These are phyloP conservation scores for Eledona agricola DNA, from an alignment of 2,888 invertebrate species.

Conservation along the genomic window DNA sequence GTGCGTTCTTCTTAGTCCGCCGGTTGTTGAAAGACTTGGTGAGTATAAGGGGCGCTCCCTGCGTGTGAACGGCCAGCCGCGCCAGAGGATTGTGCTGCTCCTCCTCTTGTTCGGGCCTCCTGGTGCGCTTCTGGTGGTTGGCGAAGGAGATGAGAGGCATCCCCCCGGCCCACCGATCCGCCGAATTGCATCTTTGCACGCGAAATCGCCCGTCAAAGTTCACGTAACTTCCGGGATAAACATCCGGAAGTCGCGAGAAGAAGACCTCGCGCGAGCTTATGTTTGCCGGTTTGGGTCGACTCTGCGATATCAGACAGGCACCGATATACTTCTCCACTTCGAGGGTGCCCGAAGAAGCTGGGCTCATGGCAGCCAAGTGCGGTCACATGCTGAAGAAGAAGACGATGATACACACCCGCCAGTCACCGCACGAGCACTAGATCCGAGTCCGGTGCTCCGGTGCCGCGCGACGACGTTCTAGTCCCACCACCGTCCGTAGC, in stretches of 20 bases:
- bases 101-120: conserved; percentile 24
- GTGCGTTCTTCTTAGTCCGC: conserved; percentile 55
- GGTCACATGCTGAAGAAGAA: conserved; percentile 49
- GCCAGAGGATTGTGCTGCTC: conserved; percentile 67
- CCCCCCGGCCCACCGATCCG: conserved; percentile 78
- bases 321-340: conserved; percentile 73
- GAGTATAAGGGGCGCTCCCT: conserved; percentile 84
- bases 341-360: conserved; percentile 70
- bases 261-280: conserved; percentile 24
- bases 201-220: conserved; percentile 52
- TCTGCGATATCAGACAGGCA: conserved; percentile 66
- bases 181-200: conserved; percentile 59
- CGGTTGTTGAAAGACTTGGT: conserved; percentile 68
- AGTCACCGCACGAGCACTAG: conserved; percentile 38
- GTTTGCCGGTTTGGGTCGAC: conserved; percentile 41
- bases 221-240: conserved; percentile 49
- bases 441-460: conserved; percentile 53
- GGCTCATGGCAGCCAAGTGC: conserved; percentile 72
- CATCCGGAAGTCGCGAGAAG: conserved; percentile 57
- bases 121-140: conserved; percentile 62
- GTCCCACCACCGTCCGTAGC: conserved; percentile 45
- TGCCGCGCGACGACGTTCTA: conserved; percentile 33
- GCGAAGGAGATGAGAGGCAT: conserved; percentile 83
- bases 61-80: conserved; percentile 82
- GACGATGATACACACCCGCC: conserved; percentile 61